Conservation (phyloP, 2,888 invertebrate species). For the Gnatocerus cornutus region DNA sequence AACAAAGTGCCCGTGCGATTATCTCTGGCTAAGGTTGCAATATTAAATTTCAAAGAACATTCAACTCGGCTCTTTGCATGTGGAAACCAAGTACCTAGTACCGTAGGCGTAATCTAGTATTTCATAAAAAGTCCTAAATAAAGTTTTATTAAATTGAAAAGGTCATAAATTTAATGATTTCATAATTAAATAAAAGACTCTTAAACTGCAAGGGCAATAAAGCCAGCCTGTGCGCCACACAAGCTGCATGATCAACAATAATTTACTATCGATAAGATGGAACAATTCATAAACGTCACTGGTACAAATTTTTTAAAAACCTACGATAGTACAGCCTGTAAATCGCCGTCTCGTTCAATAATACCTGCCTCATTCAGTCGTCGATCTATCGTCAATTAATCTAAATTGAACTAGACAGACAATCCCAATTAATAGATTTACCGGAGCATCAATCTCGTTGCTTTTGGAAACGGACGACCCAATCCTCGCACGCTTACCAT, state of each 20-base stretch:
- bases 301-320: conserved; percentile 2
- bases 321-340: background rate
- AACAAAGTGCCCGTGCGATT: no score
- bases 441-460: conserved; percentile 50
- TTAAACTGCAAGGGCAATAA: background rate
- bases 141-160: no score
- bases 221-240: background rate
- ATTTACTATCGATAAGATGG: background rate
- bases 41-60: no score
- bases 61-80: no score
- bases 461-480: conserved; percentile 38
- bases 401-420: conserved; percentile 68
- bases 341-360: conserved; percentile 12
- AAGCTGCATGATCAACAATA: background rate
- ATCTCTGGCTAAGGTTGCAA: no score
- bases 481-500: conserved; percentile 42
- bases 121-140: no score
- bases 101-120: no score
- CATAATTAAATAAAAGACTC: no score
- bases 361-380: conserved; percentile 42
- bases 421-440: conserved; percentile 67
- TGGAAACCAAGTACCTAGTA: no score
- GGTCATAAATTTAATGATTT: no score
- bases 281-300: conserved; percentile 6
- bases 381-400: conserved; percentile 68